phyloP scores from a whole-genome alignment of 1,140 invertebrate species.

The Cydia fagiglandana region DNA sequence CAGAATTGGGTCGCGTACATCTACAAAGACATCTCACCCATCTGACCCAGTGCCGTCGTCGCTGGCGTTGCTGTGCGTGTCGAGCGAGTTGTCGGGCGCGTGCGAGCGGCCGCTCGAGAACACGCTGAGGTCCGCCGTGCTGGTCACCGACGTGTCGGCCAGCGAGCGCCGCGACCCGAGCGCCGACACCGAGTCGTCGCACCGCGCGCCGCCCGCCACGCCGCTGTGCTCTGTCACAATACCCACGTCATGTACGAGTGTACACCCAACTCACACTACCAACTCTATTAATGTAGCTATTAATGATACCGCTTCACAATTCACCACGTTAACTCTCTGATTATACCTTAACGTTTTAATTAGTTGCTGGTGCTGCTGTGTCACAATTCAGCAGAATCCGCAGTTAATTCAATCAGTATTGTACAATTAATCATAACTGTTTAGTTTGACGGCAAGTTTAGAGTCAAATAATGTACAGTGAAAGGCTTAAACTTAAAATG shows the following conservation, averaged over 20 bases:
- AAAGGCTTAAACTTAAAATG: too few relatives aligned
- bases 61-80: slow-evolving; percentile 86
- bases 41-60: slow-evolving; percentile 84
- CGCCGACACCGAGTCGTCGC: slow-evolving; percentile 72
- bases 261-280: neutral
- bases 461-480: too few relatives aligned
- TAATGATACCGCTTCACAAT: neutral
- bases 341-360: neutral
- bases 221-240: slow-evolving; percentile 63
- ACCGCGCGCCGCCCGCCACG: slow-evolving; percentile 58
- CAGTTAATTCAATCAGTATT: too few relatives aligned
- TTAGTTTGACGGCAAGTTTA: too few relatives aligned
- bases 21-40: slow-evolving; percentile 76
- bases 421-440: too few relatives aligned
- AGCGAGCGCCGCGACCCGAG: slow-evolving; percentile 86
- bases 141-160: slow-evolving; percentile 90
- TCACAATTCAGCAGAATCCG: too few relatives aligned
- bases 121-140: slow-evolving; percentile 89
- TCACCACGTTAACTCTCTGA: neutral
- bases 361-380: neutral
- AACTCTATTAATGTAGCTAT: neutral
- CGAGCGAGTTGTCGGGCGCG: slow-evolving; percentile 85
- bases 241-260: slow-evolving; percentile 31
- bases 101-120: slow-evolving; percentile 88
- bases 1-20: slow-evolving; percentile 17